phyloP scores from a whole-genome alignment of 2,888 invertebrate genomes.

The Nomada flava region DNA sequence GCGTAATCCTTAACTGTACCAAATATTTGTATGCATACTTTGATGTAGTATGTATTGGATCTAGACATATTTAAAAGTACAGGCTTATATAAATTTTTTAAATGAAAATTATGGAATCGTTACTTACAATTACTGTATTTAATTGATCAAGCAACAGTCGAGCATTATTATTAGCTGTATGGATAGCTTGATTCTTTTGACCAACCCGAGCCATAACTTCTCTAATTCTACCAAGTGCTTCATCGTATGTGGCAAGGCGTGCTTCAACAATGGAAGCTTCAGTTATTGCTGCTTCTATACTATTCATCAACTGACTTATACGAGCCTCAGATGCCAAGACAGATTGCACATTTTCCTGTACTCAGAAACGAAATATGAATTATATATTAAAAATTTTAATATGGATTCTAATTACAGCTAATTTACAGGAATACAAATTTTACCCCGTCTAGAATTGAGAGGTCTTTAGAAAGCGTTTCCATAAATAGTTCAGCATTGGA shows the following conservation, averaged over 20 bases:
- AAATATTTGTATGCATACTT: background rate
- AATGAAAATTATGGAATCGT: background rate
- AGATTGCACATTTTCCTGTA: constrained; percentile 94
- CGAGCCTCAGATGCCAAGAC: constrained; percentile 95
- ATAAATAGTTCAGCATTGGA: constrained; percentile 93
- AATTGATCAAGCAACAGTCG: constrained; percentile 92
- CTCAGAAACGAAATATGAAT: constrained; percentile 29
- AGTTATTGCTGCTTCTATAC: constrained; percentile 91
- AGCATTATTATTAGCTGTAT: constrained; percentile 94
- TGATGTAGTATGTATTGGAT: background rate
- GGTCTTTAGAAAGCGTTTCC: constrained; percentile 92
- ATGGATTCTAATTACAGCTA: background rate
- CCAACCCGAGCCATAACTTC: constrained; percentile 96
- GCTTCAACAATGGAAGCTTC: constrained; percentile 91
- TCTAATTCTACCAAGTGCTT: constrained; percentile 92
- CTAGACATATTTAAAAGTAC: background rate
- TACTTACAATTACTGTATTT: constrained; percentile 90
- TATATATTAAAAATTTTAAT: background rate
- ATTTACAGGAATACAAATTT: constrained; percentile 5
- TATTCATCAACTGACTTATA: constrained; percentile 91
- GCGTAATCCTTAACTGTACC: constrained; percentile 25
- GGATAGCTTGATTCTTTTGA: constrained; percentile 94
- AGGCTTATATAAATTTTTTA: background rate
- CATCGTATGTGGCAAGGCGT: constrained; percentile 92
- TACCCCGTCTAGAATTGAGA: constrained; percentile 94